These are phyloP conservation scores for Solenodon paradoxus DNA, from an alignment of 2,113 vertebrate genomes.

Conservation along the genomic window DNA sequence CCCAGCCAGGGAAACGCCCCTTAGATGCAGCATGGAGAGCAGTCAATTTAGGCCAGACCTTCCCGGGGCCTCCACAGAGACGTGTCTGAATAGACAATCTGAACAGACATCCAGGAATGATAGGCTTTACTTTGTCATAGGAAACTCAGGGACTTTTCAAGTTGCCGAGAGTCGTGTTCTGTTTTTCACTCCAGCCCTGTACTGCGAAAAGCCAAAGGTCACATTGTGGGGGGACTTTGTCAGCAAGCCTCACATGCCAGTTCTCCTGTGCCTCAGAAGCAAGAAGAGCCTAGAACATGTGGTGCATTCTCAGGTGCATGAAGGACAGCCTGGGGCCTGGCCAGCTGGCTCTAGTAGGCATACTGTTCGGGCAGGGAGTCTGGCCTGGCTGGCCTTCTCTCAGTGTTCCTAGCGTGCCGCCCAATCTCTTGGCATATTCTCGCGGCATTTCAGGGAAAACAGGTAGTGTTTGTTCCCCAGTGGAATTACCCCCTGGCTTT, in stretches of 20 bases:
- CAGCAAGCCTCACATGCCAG: background rate
- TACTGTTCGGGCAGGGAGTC: background rate
- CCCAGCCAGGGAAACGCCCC: background rate
- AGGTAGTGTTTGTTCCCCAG: background rate
- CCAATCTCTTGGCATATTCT: background rate
- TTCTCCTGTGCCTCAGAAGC: background rate
- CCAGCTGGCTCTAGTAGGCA: background rate
- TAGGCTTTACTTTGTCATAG: background rate
- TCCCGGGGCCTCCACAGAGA: background rate
- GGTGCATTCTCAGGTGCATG: background rate
- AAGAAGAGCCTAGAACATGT: background rate
- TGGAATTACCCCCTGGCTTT: background rate
- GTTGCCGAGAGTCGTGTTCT: slow-evolving; percentile 38
- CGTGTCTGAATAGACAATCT: slow-evolving; percentile 46
- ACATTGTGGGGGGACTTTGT: background rate
- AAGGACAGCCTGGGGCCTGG: background rate
- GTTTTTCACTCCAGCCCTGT: background rate
- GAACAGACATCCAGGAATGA: background rate
- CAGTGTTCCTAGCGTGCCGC: background rate
- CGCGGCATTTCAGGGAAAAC: slow-evolving; percentile 61
- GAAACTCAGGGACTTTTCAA: slow-evolving; percentile 63
- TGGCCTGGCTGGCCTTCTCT: background rate
- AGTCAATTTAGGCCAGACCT: background rate
- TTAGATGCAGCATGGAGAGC: background rate
- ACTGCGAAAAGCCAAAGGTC: slow-evolving; percentile 35